These are phyloP conservation scores for Chelonoidis abingdonii DNA, from an alignment of 2,113 vertebrate genomes.

Conservation along the genomic window DNA sequence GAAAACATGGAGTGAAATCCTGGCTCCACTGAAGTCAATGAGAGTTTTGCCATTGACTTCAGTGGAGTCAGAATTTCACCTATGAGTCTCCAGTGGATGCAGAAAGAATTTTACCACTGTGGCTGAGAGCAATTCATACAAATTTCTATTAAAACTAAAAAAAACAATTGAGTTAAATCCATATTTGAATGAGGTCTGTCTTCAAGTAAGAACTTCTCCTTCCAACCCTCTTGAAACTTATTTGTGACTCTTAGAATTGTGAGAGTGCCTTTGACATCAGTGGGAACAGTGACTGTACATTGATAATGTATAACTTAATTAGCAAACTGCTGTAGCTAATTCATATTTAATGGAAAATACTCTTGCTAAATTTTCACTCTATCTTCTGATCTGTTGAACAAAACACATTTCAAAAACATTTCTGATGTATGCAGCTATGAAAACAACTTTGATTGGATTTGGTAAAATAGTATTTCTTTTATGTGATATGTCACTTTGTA, in stretches of 20 bases:
- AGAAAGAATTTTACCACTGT: not conserved
- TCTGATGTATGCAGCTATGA: slow-evolving; percentile 17
- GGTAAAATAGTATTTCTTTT: not conserved
- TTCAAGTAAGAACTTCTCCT: slow-evolving; percentile 15
- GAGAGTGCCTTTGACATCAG: slow-evolving; percentile 36
- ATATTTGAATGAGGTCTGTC: slow-evolving; percentile 27
- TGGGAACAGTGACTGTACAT: slow-evolving; percentile 27
- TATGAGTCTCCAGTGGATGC: not conserved
- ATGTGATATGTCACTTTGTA: not conserved
- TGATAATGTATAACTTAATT: slow-evolving; percentile 53
- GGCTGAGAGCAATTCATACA: slow-evolving; percentile 11
- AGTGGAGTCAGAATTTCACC: not conserved
- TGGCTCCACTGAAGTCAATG: not conserved
- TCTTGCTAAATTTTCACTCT: not conserved
- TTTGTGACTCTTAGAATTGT: slow-evolving; percentile 55
- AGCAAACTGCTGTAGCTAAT: slow-evolving; percentile 34
- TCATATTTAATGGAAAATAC: slow-evolving; percentile 61
- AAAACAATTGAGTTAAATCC: not conserved
- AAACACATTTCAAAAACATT: slow-evolving; percentile 3
- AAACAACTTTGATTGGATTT: slow-evolving; percentile 37
- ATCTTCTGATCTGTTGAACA: slow-evolving; percentile 29
- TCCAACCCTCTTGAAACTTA: slow-evolving; percentile 15
- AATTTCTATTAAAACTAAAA: slow-evolving; percentile 18
- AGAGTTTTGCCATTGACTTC: not conserved
- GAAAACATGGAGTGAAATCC: not conserved